Conservation (phyloP, 1,140 invertebrate species). For the Cecropterus lyciades region DNA sequence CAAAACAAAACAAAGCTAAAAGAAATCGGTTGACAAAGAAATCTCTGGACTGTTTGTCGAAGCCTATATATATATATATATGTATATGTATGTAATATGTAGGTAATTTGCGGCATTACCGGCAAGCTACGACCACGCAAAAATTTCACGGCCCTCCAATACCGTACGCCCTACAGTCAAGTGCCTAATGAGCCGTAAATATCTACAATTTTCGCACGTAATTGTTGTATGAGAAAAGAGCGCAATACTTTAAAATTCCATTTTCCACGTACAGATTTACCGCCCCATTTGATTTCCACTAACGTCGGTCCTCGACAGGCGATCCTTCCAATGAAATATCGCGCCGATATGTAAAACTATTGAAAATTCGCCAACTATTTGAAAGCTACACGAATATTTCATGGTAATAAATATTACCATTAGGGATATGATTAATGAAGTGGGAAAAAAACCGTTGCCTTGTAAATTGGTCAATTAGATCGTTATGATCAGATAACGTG, state of each 20-base stretch:
- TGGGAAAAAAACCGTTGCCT: slow-evolving; percentile 14
- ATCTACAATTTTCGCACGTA: slow-evolving; percentile 9
- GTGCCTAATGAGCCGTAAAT: slow-evolving; percentile 36
- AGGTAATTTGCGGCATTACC: background rate
- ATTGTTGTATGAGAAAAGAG: background rate
- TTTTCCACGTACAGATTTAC: slow-evolving; percentile 19
- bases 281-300: slow-evolving; percentile 24
- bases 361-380: slow-evolving; percentile 13
- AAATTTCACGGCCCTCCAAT: slow-evolving; percentile 30
- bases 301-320: slow-evolving; percentile 14
- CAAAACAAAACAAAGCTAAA: no score
- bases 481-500: slow-evolving; percentile 24
- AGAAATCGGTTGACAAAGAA: no score
- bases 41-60: no score
- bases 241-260: slow-evolving; percentile 25
- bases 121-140: slow-evolving; percentile 6
- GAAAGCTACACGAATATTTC: slow-evolving; percentile 6
- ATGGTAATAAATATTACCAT: slow-evolving; percentile 15
- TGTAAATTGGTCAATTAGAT: slow-evolving; percentile 32
- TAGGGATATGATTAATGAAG: slow-evolving; percentile 27
- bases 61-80: no score
- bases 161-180: slow-evolving; percentile 24
- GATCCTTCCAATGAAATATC: slow-evolving; percentile 15
- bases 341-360: slow-evolving; percentile 12
- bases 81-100: no score